Evolutionary conservation across 2,888 invertebrate species (phyloP).

Genomic region (Trichacis sp.): DNA sequence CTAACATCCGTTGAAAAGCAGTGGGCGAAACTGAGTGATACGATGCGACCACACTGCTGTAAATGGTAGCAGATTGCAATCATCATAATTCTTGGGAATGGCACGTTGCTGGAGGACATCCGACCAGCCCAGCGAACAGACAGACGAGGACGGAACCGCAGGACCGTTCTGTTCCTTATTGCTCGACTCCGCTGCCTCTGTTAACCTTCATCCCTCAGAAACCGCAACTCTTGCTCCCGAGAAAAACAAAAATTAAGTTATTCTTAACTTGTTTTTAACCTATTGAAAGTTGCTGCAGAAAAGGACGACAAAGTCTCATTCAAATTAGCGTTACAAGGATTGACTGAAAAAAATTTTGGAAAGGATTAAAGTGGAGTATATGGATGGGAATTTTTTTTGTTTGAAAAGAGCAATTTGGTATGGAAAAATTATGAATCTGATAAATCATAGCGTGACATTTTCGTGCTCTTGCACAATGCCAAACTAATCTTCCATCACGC

Average conservation of each 20-base stretch:
- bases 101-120: slow-evolving; percentile 38
- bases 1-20: too few species aligned
- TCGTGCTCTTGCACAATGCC: not conserved
- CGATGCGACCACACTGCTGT: slow-evolving; percentile 60
- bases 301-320: too few species aligned
- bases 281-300: not conserved
- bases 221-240: slow-evolving; percentile 33
- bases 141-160: slow-evolving; percentile 51
- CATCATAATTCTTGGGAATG: slow-evolving; percentile 65
- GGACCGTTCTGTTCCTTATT: slow-evolving; percentile 64
- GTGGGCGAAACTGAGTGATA: not conserved
- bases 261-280: slow-evolving; percentile 3
- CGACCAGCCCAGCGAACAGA: slow-evolving; percentile 13
- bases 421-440: not conserved
- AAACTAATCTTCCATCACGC: not conserved
- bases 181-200: slow-evolving; percentile 50
- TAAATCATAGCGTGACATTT: slow-evolving; percentile 1
- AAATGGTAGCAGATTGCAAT: slow-evolving; percentile 66
- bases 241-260: slow-evolving; percentile 30
- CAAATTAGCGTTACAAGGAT: too few species aligned
- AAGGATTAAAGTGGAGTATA: too few species aligned
- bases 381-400: too few species aligned
- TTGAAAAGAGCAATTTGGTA: not conserved
- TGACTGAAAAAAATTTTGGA: too few species aligned
- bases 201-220: not conserved